Base-by-base conservation (phyloP, 2,113 vertebrate genomes). In the Oreochromis niloticus region DNA sequence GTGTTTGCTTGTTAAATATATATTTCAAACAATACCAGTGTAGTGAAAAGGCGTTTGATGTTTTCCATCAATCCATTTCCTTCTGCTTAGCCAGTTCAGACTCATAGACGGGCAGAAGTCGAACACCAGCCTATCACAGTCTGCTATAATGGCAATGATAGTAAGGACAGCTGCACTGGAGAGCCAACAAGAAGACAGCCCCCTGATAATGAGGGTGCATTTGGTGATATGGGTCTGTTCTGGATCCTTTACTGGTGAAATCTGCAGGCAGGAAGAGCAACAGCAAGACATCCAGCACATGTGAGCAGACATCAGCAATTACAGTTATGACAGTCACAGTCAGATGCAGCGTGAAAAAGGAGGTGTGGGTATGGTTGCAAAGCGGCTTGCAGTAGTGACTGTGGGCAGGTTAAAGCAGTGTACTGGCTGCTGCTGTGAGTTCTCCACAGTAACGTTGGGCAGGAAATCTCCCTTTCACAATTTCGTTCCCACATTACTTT, bases 41-140 rank as follows among this genome's bases (percentile, higher is more conserved):
- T 6, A 22, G 63, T 68, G 63, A 66, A 66, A n/a, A 68, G 11
- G 17, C 2, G 11, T 8, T 22, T 41, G 34, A 22, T 68, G 2
- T 68, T 68, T 39, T 41, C 34, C 63, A 68, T 22, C 59, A 36
- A 34, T 63, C 34, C 36, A 14, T 41, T 5, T 68, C 4, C 63
- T 68, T 24, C 11, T 41, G 11, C 63, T 68, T 1, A 41, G 36
- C n/a, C 11, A 13, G 36, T 41, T 41, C 63, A 68, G 63, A 22
- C 36, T 68, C 6, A 0, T 4, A 8, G 63, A 13, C n/a, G 3
- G 0, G 34, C 61, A 36, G 32, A 39, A 66, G 32, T n/a, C 2
- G 19, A 68, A 68, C 59, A 36, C 32, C 17, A 36, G 17, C 36
- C 59, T 19, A 3, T 36, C 59, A 36, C 9, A 1, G 3, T 36